phyloP scores from a whole-genome alignment of 2,797 vertebrate genomes.

The Heteromormyrus szaboi region DNA sequence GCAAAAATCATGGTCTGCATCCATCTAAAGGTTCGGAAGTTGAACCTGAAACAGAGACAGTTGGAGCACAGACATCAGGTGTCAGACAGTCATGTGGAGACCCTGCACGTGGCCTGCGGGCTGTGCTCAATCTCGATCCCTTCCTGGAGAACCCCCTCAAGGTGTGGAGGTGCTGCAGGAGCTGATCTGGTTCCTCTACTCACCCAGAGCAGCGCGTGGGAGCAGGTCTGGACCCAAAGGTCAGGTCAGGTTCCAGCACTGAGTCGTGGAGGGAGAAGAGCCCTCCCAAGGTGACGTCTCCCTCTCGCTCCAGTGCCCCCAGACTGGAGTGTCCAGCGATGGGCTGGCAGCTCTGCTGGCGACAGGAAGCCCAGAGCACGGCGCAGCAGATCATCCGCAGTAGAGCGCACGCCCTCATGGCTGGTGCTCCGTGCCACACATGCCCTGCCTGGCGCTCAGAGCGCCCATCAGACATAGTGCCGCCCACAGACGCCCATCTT shows the following conservation, averaged over 20 bases:
- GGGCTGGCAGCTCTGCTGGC: constrained; percentile 43
- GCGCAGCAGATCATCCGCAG: constrained; percentile 24
- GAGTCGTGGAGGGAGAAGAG: constrained; percentile 70
- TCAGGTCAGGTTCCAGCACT: constrained; percentile 48
- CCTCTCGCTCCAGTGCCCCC: constrained; percentile 52
- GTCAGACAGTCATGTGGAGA: neutral
- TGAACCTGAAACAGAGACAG: constrained; percentile 52
- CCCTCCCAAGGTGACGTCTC: constrained; percentile 62
- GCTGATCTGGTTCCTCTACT: constrained; percentile 11
- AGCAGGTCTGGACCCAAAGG: constrained; percentile 50
- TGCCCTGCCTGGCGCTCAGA: neutral
- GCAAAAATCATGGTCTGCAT: constrained; percentile 76
- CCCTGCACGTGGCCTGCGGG: neutral
- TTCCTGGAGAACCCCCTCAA: neutral
- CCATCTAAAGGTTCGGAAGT: constrained; percentile 70
- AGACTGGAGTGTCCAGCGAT: constrained; percentile 44
- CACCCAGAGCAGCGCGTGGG: constrained; percentile 58
- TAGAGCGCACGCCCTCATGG: constrained; percentile 29
- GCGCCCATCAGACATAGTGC: neutral
- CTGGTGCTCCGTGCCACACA: neutral
- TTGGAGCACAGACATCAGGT: neutral
- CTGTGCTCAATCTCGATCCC: neutral
- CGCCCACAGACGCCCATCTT: constrained; percentile 12
- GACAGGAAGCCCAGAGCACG: constrained; percentile 26
- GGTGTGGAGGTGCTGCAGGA: neutral